Percentiles rank a stretch among this genome's conserved stretches.
phyloP scores from a whole-genome alignment of 2,888 invertebrate genomes.

The Meloe dianella region DNA sequence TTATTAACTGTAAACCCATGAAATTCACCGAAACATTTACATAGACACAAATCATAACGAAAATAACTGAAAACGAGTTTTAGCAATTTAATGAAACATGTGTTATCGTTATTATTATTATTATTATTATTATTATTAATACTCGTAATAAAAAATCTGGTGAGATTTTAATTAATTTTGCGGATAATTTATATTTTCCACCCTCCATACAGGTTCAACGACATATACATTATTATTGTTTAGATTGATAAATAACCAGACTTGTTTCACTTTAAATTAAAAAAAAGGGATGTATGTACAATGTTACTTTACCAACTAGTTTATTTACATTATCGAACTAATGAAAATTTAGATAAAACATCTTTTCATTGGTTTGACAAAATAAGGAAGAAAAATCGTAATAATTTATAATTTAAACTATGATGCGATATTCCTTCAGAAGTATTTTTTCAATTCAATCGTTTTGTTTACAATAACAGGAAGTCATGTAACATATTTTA shows the following conservation, averaged over 20 bases:
- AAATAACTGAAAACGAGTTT: background rate
- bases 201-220: background rate
- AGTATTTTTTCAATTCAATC: conserved; percentile 9
- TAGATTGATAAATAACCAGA: conserved; percentile 4
- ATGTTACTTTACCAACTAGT: conserved; percentile 10
- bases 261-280: conserved; percentile 10
- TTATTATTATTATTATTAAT: background rate
- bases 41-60: background rate
- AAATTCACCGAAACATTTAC: background rate
- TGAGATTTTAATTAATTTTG: background rate
- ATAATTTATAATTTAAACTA: background rate
- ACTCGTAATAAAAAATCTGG: background rate
- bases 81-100: background rate
- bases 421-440: background rate
- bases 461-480: conserved; percentile 33
- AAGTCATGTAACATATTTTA: conserved; percentile 33
- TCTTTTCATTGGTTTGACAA: background rate
- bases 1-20: background rate
- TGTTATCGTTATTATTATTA: background rate
- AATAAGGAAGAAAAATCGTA: background rate
- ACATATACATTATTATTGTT: background rate
- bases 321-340: conserved; percentile 8
- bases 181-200: background rate
- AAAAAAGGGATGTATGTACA: conserved; percentile 7
- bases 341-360: conserved; percentile 5